Percentiles rank a stretch among this genome's conserved stretches.
Conservation (phyloP, 1,140 invertebrate genomes). For the Onthophagus taurus region DNA sequence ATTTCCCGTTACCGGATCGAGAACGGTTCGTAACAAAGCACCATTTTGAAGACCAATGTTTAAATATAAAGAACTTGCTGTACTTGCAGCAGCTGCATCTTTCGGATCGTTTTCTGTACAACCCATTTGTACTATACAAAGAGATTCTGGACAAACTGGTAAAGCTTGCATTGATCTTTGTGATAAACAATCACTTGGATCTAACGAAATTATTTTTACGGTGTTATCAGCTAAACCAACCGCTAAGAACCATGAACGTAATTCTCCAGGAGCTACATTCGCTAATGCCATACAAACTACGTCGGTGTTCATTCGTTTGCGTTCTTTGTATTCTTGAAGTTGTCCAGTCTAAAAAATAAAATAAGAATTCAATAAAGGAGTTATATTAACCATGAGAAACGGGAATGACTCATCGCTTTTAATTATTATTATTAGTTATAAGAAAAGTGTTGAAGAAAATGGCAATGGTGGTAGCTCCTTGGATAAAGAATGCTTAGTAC, state of each 20-base stretch:
- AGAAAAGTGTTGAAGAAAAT: too few relatives aligned
- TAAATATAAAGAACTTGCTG: constrained; percentile 74
- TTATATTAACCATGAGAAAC: background rate
- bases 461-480: too few relatives aligned
- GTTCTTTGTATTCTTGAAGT: constrained; percentile 95
- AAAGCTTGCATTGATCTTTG: constrained; percentile 93
- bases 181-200: constrained; percentile 87
- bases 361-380: constrained; percentile 7
- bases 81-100: constrained; percentile 41
- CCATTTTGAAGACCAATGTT: constrained; percentile 99
- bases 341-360: constrained; percentile 71
- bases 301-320: constrained; percentile 92
- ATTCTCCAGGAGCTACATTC: constrained; percentile 89
- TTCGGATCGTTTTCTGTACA: constrained; percentile 51
- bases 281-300: constrained; percentile 98
- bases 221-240: constrained; percentile 96
- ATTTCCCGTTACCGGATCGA: constrained; percentile 95
- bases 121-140: constrained; percentile 89
- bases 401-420: too few relatives aligned
- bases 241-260: constrained; percentile 91
- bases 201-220: constrained; percentile 94
- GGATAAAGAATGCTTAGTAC: too few relatives aligned
- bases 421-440: too few relatives aligned
- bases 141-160: constrained; percentile 91
- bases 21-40: constrained; percentile 84